Evolutionary conservation across 2,113 vertebrate species (phyloP).

Genomic region (Chauna torquata): DNA sequence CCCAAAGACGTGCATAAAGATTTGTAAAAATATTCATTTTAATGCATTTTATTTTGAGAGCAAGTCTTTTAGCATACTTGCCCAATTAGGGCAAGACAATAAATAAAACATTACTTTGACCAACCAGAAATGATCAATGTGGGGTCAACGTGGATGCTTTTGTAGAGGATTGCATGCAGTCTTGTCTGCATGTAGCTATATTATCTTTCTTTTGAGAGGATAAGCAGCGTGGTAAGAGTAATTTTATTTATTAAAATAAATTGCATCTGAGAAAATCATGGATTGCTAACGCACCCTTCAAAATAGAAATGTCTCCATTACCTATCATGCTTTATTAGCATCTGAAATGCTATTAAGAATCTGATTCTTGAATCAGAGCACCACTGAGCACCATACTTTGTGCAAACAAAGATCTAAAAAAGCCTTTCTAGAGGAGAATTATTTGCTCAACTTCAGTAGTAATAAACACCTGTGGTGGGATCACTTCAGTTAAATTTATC

Average conservation of each 20-base stretch:
- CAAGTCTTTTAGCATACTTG: background rate
- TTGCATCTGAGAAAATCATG: background rate
- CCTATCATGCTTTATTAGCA: background rate
- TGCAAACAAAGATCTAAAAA: background rate
- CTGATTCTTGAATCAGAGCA: background rate
- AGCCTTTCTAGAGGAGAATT: background rate
- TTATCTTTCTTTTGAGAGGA: background rate
- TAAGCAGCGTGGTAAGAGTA: background rate
- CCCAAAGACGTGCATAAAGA: background rate
- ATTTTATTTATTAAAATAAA: conserved; percentile 2
- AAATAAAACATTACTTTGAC: background rate
- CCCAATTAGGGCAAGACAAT: background rate
- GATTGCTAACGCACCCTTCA: background rate
- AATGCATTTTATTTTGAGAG: background rate
- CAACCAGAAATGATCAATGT: background rate
- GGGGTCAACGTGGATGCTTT: background rate
- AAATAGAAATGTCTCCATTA: background rate
- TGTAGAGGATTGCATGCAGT: background rate
- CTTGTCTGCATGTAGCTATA: background rate
- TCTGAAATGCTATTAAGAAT: background rate
- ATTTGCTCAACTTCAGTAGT: background rate
- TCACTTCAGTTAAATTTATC: background rate
- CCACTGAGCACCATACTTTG: background rate
- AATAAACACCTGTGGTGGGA: background rate
- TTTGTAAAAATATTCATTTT: background rate